Percentiles rank a stretch among this genome's conserved stretches.
These are phyloP conservation scores for Cotesia congregata DNA, from an alignment of 2,888 invertebrate species.

Conservation along the genomic window DNA sequence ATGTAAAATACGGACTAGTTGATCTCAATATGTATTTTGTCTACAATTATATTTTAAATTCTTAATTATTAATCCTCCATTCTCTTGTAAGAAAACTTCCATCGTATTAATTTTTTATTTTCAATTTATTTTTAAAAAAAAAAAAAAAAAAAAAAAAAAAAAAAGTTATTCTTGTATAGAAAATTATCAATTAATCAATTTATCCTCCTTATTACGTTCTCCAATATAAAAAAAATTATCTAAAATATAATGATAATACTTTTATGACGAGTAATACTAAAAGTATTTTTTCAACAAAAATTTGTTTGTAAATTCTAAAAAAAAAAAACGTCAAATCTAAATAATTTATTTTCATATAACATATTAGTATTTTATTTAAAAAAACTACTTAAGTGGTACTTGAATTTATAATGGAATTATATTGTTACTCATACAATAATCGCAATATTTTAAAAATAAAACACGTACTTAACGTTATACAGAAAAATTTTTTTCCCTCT, in stretches of 20 bases:
- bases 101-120: too few species aligned
- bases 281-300: background rate
- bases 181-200: background rate
- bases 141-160: too few species aligned
- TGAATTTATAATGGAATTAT: background rate
- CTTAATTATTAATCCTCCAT: background rate
- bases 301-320: background rate
- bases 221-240: background rate
- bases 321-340: background rate
- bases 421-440: background rate
- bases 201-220: background rate
- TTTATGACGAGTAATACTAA: background rate
- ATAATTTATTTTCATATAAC: too few species aligned
- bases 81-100: too few species aligned
- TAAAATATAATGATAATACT: background rate
- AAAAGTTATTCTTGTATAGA: background rate
- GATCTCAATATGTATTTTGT: background rate
- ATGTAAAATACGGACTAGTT: background rate
- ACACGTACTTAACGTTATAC: background rate
- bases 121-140: too few species aligned
- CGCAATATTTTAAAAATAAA: background rate
- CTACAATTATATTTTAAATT: background rate
- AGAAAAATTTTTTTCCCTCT: conserved; percentile 25
- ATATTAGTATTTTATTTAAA: too few species aligned
- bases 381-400: background rate